Conservation (phyloP, 2,113 vertebrate species). For the Paramormyrops kingsleyae region DNA sequence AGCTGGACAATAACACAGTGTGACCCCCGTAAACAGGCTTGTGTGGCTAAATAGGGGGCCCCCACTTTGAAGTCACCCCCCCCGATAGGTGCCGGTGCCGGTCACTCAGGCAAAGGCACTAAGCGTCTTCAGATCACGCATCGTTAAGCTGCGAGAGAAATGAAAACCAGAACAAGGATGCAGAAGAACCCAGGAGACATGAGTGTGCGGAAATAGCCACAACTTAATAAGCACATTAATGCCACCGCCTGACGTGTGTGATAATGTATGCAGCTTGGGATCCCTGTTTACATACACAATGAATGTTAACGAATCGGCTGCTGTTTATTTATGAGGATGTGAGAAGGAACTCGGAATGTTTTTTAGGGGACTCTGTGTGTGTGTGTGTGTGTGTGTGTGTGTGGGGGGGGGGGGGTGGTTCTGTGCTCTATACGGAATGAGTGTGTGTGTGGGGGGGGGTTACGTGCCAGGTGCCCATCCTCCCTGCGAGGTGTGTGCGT, state of each 20-base stretch:
- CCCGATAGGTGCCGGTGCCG: neutral
- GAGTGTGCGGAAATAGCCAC: neutral
- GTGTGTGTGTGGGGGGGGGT: neutral
- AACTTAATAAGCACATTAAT: neutral
- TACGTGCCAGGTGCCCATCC: neutral
- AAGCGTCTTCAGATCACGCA: neutral
- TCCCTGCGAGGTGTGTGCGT: neutral
- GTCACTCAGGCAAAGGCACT: neutral
- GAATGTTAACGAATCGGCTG: neutral
- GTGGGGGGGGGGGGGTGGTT: neutral
- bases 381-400: neutral
- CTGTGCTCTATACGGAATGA: neutral
- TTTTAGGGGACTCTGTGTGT: neutral
- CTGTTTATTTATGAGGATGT: conserved; percentile 2
- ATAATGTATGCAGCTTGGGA: neutral
- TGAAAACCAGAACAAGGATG: neutral
- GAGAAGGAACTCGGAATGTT: neutral
- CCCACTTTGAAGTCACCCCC: neutral
- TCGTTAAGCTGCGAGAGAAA: neutral
- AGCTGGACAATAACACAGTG: neutral
- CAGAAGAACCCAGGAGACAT: neutral
- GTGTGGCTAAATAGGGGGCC: neutral
- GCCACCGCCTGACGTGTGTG: neutral
- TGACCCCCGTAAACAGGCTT: neutral
- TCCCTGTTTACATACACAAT: neutral